Conservation (phyloP, 2,888 invertebrate genomes). For the Priapulus caudatus region DNA sequence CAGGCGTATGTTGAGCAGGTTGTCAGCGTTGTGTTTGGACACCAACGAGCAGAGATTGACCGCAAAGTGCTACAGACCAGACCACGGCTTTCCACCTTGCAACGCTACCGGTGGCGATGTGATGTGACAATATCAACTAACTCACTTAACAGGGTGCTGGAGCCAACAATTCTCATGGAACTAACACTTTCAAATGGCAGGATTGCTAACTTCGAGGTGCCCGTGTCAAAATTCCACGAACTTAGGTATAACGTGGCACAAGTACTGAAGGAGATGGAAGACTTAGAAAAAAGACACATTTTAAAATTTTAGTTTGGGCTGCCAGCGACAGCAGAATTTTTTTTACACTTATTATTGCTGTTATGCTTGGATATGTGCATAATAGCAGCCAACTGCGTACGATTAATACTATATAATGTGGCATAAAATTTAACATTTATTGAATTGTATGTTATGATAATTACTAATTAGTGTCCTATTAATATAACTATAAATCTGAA, state of each 20-base stretch:
- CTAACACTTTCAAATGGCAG: not conserved
- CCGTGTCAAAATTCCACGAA: not conserved
- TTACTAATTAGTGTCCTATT: no score
- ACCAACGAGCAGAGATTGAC: not conserved
- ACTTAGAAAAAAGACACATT: slow-evolving; percentile 1
- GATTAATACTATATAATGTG: no score
- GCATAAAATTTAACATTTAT: no score
- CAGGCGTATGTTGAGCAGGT: not conserved
- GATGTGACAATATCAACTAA: not conserved
- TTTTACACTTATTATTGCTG: no score
- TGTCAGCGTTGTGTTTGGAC: not conserved
- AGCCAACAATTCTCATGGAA: not conserved
- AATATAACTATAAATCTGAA: no score
- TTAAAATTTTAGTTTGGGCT: not conserved
- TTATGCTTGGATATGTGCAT: no score
- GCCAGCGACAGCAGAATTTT: no score
- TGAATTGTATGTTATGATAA: no score
- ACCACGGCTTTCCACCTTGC: not conserved
- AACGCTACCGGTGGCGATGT: not conserved
- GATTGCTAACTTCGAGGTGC: not conserved
- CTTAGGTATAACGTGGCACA: not conserved
- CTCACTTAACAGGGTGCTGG: not conserved
- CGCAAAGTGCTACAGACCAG: not conserved
- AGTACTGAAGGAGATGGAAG: slow-evolving; percentile 1
- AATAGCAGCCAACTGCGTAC: no score